Evolutionary conservation across 2,888 invertebrate genomes (phyloP), one percentile per base, ranked within the genome.

Genomic region (Amphipyra berbera): DNA sequence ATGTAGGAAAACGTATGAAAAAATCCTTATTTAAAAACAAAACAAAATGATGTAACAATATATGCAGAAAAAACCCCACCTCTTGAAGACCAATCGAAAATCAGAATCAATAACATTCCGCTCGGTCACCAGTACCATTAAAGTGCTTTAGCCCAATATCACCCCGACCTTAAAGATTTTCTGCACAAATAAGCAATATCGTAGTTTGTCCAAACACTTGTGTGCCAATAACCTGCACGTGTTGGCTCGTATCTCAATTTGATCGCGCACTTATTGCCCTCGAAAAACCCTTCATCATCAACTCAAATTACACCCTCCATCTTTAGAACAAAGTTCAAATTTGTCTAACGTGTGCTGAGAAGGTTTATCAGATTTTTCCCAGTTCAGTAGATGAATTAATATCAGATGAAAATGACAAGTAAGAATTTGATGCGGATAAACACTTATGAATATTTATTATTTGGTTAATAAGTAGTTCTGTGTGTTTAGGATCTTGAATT

Each of bases 211-310:
- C 92, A 93, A 92, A 93, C 92, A 93, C 94, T 93, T 89, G 90
- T 85, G 89, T 88, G 86, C 90, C 92, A 93, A 94, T 94, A 93
- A 92, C 88, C 82, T 82, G 90, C 94, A 93, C 94, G 93, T 94
- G 94, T 89, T 90, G 82, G 84, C 76, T 84, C 87, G 88, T 93
- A 92, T 92, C 92, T 92, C 93, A 93, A 93, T 94, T 90, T 89
- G 90, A 93, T 91, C 84, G 82, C 82, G 64, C 82, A 85, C 87
- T 88, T 88, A 88, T 85, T 87, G 82, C 86, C 86, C 84, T 84
- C 79, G 73, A 81, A 82, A 78, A 76, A 59, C 56, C 55, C 61
- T 52, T 58, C 47, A 61, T 45, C 40, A 58, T 60, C 47, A 52
- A 82, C 61, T 67, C 48, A 70, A 64, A 69, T 70, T 27, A 49